Percentiles rank a stretch among this genome's conserved stretches.
These are phyloP conservation scores for Planococcus citri DNA, from an alignment of 1,140 invertebrate species.

Conservation along the genomic window DNA sequence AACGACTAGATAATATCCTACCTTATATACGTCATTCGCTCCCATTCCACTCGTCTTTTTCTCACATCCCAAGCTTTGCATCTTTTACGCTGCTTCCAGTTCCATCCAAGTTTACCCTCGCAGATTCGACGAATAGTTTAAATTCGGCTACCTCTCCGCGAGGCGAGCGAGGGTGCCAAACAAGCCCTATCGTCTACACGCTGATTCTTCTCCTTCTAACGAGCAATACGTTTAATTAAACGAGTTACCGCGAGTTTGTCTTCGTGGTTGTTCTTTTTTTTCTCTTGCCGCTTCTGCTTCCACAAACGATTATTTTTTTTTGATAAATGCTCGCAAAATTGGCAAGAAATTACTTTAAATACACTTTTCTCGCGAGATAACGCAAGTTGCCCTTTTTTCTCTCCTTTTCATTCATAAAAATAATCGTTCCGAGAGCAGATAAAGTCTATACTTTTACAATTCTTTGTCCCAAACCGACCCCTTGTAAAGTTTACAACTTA, in stretches of 20 bases:
- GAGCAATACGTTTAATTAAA: not conserved
- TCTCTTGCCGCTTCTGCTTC: too few relatives aligned
- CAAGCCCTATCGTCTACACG: not conserved
- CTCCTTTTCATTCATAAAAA: not conserved
- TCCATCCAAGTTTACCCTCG: not conserved
- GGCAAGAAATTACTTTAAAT: too few relatives aligned
- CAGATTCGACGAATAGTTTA: not conserved
- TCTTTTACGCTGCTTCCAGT: not conserved
- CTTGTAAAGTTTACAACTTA: constrained; percentile 1
- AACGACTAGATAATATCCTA: constrained; percentile 16
- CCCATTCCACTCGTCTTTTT: not conserved
- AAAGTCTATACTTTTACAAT: not conserved
- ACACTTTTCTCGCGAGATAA: not conserved
- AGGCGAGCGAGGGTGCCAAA: not conserved
- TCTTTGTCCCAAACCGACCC: not conserved
- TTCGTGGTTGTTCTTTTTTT: too few relatives aligned
- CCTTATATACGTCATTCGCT: not conserved
- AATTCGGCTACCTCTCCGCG: not conserved
- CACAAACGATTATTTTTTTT: too few relatives aligned
- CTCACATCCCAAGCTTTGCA: not conserved
- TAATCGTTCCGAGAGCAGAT: not conserved
- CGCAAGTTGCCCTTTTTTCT: not conserved
- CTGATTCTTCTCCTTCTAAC: not conserved
- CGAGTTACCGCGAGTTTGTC: not conserved
- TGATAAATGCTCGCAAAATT: too few relatives aligned